Base-by-base conservation (phyloP, 2,113 vertebrate genomes). In the Caretta caretta region DNA sequence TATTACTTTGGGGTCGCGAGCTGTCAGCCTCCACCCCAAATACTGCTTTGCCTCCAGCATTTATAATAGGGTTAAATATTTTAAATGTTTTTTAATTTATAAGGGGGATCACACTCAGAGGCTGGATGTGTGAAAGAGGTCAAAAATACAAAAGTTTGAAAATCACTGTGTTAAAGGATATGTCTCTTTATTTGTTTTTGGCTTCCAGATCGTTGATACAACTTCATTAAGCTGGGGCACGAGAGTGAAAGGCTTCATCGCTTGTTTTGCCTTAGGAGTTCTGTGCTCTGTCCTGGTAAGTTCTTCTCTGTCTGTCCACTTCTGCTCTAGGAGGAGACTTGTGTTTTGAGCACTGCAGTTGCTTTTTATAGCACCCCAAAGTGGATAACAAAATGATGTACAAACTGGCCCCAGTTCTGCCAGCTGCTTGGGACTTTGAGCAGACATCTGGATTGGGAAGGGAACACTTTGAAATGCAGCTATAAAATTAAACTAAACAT, bases 211-310 rank as follows among this genome's bases (percentile, higher is more conserved):
- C 27, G 85, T 98, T 3, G 98, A 98, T 12, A 62, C 96, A 1
- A 97, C 97, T 22, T 96, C 98, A 0, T 53, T 99, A 83, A 85
- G 98, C 2, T 98, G 98, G 98, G 93, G 96, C 16, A 98, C 98
- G 75, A 97, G 98, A 20, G 88, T 98, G 80, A 99, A 98, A 91
- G 98, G 97, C 49, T 99, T 99, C 89, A 3, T 97, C 3, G 98
- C 97, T 0, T 99, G 98, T 75, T 99, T 99, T 90, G 97, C 86
- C 1, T 5, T 95, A 46, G 98, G 98, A 27, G 97, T 98, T 84
- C 59, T 98, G 59, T 98, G 96, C 96, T 99, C 98, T 0, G 7
- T 99, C 83, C 82, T 98, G 98, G 98, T 98, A 97, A 98, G 98
- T 6, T 6, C 12, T 38, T 87, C 12, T 57, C 20, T 54, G 14